phyloP scores from a whole-genome alignment of 2,888 invertebrate genomes.

The Caradrina clavipalpis region DNA sequence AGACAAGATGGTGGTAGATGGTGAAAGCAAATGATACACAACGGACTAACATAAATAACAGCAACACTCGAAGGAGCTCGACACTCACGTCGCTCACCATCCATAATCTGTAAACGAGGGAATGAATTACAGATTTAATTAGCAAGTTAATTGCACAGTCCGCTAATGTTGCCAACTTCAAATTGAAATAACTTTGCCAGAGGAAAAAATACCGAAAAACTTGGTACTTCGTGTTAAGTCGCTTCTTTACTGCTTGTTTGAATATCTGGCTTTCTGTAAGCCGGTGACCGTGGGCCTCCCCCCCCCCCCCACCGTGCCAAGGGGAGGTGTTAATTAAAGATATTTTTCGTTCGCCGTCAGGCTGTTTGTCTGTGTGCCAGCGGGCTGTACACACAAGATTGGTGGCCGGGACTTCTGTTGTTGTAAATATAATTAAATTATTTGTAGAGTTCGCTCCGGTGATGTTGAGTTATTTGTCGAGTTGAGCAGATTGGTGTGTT shows the following conservation, averaged over 20 bases:
- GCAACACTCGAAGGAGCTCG: conserved; percentile 35
- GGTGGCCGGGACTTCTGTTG: conserved; percentile 45
- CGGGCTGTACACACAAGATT: conserved; percentile 59
- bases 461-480: conserved; percentile 39
- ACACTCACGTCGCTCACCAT: conserved; percentile 25
- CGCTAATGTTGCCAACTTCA: conserved; percentile 64
- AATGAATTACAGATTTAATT: conserved; percentile 65
- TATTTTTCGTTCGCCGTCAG: conserved; percentile 57
- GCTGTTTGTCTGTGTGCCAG: conserved; percentile 52
- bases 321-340: conserved; percentile 63
- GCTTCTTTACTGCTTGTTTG: conserved; percentile 63
- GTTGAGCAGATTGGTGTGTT: conserved; percentile 11
- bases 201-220: conserved; percentile 62
- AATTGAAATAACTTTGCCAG: conserved; percentile 64
- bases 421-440: conserved; percentile 58
- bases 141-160: conserved; percentile 60
- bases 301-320: conserved; percentile 21
- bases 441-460: conserved; percentile 37
- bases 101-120: conserved; percentile 55
- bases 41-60: not conserved
- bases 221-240: conserved; percentile 58
- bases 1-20: not conserved
- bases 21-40: not conserved
- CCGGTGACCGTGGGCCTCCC: conserved; percentile 37
- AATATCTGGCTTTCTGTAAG: conserved; percentile 61